Base-by-base conservation (phyloP, 2,888 invertebrate genomes). In the Acanthosepion pharaonis region DNA sequence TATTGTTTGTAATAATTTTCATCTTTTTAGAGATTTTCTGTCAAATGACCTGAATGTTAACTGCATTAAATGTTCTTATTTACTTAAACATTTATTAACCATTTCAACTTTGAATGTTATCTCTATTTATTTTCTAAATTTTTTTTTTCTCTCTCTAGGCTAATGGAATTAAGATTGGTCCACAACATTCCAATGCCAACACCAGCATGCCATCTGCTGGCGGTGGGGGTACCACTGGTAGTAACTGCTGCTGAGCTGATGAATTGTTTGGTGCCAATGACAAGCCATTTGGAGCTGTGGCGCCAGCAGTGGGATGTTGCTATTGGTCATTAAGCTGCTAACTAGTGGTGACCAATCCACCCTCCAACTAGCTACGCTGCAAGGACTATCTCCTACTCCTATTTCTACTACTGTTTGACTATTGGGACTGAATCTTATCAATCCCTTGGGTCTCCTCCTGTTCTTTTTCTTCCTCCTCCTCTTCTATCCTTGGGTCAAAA, bases 151-250 rank as follows among this genome's bases (percentile, higher is more conserved):
- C 91, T 91, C 98, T 98, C 48, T 97, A 99, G 99, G 99, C 99
- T 96, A 99, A 99, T 98, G 99, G 99, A 97, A 99, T 99, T 97
- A 99, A 99, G 98, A 99, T 99, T 97, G 99, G 99, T 94, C 99
- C 99, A 95, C 99, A 99, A 98, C 99, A 99, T 98, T 99, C 99
- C 95, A 99, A 99, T 95, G 98, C 98, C 97, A 98, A 98, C 97
- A 98, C 98, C 78, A 98, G 98, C 97, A 98, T 98, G 97, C 98
- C 98, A 94, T 98, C 99, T 95, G 98, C 98, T 96, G 98, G 98
- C 95, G 98, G 98, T 95, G 98, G 98, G 95, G 98, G 98, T 93
- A 98, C 98, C 97, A 98, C 98, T 97, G 98, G 98, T 96, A 98
- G 98, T 94, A 99, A 99, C 96, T 99, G 99, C 97, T 99, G 99